Percentiles rank a stretch among this genome's conserved stretches.
Conservation (phyloP, 2,797 vertebrate genomes). For the Karalla daura region DNA sequence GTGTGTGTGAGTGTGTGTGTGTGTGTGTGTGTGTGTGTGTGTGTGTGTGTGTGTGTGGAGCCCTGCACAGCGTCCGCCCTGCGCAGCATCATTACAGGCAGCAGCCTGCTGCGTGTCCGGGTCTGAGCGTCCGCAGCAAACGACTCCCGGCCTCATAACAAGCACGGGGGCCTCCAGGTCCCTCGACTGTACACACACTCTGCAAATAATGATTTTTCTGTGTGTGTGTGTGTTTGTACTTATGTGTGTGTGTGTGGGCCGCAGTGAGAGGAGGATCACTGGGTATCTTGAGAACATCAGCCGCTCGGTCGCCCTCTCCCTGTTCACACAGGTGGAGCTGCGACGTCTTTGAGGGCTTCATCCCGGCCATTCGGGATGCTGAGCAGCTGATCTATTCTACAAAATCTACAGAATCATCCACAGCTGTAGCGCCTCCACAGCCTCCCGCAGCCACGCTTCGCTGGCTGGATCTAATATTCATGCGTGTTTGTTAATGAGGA, state of each 20-base stretch:
- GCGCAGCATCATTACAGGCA: conserved; percentile 44
- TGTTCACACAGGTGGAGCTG: not conserved
- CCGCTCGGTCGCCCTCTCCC: not conserved
- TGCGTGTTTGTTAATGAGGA: not conserved
- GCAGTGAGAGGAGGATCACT: not conserved
- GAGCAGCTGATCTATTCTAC: no score
- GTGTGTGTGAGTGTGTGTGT: no score
- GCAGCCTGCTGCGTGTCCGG: conserved; percentile 51
- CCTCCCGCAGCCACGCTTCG: no score
- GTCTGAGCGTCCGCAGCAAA: conserved; percentile 19
- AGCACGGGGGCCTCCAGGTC: conserved; percentile 23
- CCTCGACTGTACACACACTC: conserved; percentile 20
- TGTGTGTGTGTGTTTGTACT: not conserved
- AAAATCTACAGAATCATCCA: not conserved
- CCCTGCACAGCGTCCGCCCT: conserved; percentile 4
- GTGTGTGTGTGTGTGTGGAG: no score
- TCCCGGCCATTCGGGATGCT: no score
- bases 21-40: no score
- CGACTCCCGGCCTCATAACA: conserved; percentile 36
- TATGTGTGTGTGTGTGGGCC: not conserved
- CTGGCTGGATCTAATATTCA: not conserved
- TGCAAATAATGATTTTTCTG: conserved; percentile 23
- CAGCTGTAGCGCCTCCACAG: not conserved
- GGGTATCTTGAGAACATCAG: not conserved
- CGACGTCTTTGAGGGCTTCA: no score